A percentile compares a stretch with the other conserved stretches of the same genome.
These are phyloP conservation scores for Platorchestia sp. DNA, from an alignment of 1,140 invertebrate species.

Conservation along the genomic window DNA sequence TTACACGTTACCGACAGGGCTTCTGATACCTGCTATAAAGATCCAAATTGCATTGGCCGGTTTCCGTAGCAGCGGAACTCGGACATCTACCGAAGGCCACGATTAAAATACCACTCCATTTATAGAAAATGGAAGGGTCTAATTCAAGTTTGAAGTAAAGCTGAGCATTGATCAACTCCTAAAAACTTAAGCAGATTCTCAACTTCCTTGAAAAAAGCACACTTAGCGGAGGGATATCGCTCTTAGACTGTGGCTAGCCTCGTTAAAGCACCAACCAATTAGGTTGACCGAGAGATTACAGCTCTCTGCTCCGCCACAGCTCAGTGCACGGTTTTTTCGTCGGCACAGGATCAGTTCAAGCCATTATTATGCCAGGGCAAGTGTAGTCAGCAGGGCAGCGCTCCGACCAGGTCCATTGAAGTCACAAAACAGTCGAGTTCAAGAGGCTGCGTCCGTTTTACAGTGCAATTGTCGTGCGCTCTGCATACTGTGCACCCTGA, in stretches of 20 bases:
- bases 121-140: background rate
- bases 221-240: background rate
- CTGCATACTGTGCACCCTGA: background rate
- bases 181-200: background rate
- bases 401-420: background rate
- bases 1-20: background rate
- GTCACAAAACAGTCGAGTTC: background rate
- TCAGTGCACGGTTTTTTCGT: background rate
- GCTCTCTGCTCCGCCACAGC: background rate
- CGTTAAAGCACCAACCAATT: background rate
- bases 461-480: background rate
- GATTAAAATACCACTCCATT: background rate
- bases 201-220: background rate
- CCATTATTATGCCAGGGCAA: background rate
- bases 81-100: background rate
- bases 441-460: background rate
- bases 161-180: background rate
- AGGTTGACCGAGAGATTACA: background rate
- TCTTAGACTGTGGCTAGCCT: background rate
- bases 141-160: background rate
- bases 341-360: background rate
- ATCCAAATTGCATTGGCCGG: background rate
- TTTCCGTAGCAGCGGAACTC: background rate
- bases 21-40: background rate
- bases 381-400: background rate